These are phyloP conservation scores for Beris chalybata DNA, from an alignment of 2,888 invertebrate genomes.

Conservation along the genomic window DNA sequence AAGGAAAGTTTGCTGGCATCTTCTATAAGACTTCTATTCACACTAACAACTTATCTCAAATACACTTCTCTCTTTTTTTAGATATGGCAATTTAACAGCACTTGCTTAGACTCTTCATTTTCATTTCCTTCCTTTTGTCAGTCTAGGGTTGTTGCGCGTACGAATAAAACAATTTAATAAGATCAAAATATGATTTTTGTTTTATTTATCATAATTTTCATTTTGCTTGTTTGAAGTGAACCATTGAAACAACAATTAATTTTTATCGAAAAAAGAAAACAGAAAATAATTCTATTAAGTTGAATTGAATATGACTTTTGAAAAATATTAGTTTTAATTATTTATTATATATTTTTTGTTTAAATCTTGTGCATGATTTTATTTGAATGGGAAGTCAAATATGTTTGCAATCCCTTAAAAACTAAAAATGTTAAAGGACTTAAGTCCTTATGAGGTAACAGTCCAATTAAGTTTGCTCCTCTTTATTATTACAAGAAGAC, in stretches of 20 bases:
- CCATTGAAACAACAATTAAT: constrained; percentile 29
- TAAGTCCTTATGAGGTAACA: too few species aligned
- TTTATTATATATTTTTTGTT: constrained; percentile 7
- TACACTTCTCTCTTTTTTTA: background rate
- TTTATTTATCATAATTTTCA: constrained; percentile 10
- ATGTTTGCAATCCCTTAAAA: background rate
- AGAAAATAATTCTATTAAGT: constrained; percentile 21
- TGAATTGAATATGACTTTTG: constrained; percentile 18
- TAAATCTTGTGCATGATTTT: constrained; percentile 2
- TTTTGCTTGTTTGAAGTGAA: constrained; percentile 19
- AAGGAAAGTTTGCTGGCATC: too few species aligned
- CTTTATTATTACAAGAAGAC: too few species aligned
- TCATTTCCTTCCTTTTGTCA: background rate
- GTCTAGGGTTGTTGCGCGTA: background rate
- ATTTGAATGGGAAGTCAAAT: background rate
- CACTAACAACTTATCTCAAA: background rate
- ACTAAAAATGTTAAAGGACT: background rate
- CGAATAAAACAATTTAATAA: constrained; percentile 10
- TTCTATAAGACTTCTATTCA: too few species aligned
- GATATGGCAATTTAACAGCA: background rate
- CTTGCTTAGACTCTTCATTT: background rate
- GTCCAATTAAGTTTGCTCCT: too few species aligned
- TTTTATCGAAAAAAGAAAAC: constrained; percentile 28
- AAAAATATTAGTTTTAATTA: constrained; percentile 20
- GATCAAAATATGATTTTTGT: constrained; percentile 27